These are phyloP conservation scores for Neodon shergylaensis DNA, from an alignment of 2,113 vertebrate genomes.

Conservation along the genomic window DNA sequence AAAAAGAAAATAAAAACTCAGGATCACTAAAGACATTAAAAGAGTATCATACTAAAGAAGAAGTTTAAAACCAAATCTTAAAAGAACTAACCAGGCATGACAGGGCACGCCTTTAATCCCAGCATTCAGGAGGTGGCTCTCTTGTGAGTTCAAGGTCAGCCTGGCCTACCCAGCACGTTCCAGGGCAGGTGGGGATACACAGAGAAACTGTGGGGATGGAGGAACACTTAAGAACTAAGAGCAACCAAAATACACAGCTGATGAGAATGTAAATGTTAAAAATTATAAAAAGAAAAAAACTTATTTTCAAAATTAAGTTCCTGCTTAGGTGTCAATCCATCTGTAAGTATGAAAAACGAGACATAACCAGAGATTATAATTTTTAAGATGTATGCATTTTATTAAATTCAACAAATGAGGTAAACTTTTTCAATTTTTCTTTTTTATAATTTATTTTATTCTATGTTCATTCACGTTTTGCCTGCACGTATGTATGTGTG, in stretches of 20 bases:
- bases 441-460: not conserved
- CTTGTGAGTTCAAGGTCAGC: not conserved
- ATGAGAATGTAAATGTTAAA: slow-evolving; percentile 10
- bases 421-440: not conserved
- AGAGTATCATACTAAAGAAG: not conserved
- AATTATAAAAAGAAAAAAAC: not conserved
- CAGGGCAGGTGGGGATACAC: not conserved
- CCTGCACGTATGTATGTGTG: not conserved
- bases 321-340: not conserved
- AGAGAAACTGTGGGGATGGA: not conserved
- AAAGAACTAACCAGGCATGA: not conserved
- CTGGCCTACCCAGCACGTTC: not conserved
- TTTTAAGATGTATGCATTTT: not conserved
- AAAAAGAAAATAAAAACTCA: slow-evolving; percentile 44
- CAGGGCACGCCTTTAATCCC: not conserved
- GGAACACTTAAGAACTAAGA: not conserved
- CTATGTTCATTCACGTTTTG: not conserved
- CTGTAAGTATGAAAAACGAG: not conserved
- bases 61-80: not conserved
- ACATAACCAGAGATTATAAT: not conserved
- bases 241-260: not conserved
- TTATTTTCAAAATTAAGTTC: slow-evolving; percentile 27
- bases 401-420: not conserved
- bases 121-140: not conserved
- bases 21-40: not conserved